Evolutionary conservation across 2,113 vertebrate genomes (phyloP).

Genomic region (Phalacrocorax carbo): DNA sequence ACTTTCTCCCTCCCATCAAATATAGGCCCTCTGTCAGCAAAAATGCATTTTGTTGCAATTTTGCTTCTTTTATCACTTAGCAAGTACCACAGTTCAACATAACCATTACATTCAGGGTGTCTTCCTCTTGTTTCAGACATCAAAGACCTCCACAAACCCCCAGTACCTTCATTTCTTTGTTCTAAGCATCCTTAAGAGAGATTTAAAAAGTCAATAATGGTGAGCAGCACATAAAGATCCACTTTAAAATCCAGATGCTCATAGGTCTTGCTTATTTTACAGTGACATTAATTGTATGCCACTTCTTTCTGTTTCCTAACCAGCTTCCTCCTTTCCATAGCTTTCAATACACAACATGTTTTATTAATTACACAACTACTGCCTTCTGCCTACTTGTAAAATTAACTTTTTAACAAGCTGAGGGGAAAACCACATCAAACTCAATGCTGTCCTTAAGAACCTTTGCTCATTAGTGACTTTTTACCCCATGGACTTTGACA

Average conservation of each 20-base stretch:
- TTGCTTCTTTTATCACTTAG: neutral
- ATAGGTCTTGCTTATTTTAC: neutral
- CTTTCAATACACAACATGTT: neutral
- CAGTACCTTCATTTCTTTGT: neutral
- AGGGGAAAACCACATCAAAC: neutral
- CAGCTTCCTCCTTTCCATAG: neutral
- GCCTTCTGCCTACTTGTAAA: neutral
- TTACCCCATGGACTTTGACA: neutral
- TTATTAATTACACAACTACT: neutral
- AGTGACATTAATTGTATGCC: slow-evolving; percentile 12
- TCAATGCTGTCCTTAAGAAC: neutral
- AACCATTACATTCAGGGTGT: neutral
- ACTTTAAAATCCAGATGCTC: slow-evolving; percentile 30
- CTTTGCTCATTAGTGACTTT: neutral
- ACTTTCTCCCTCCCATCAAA: neutral
- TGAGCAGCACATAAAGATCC: neutral
- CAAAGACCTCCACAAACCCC: slow-evolving; percentile 2
- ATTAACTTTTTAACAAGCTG: neutral
- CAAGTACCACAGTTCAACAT: neutral
- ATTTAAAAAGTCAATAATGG: neutral
- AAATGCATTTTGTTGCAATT: neutral
- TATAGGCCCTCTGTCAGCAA: neutral
- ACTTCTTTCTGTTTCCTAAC: slow-evolving; percentile 20
- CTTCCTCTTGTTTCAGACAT: slow-evolving; percentile 30
- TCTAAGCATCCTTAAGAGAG: neutral